Conservation (phyloP, 2,797 vertebrate genomes). For the Rhabdomys pumilio region DNA sequence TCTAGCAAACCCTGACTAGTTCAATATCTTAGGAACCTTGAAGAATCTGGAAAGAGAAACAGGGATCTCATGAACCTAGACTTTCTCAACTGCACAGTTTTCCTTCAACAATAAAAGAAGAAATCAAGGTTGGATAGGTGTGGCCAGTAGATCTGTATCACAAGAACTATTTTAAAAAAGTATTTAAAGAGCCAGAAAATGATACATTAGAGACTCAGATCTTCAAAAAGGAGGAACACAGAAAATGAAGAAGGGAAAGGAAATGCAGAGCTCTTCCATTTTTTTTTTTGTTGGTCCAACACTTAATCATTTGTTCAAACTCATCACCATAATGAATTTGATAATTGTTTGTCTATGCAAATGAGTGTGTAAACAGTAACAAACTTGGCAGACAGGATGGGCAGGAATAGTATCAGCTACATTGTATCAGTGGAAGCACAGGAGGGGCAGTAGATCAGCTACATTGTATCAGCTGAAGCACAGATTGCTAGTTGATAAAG, state of each 20-base stretch:
- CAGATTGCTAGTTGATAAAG: not conserved
- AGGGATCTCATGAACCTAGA: not conserved
- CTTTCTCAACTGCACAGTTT: not conserved
- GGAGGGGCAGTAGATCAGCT: too few species aligned
- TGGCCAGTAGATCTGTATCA: not conserved
- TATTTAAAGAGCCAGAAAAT: not conserved
- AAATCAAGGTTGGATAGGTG: not conserved
- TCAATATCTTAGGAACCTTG: not conserved
- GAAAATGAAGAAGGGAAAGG: not conserved
- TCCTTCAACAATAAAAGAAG: not conserved
- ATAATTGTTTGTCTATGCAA: too few species aligned
- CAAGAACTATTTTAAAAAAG: not conserved
- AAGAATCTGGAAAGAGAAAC: not conserved
- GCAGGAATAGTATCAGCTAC: too few species aligned
- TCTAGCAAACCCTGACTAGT: not conserved
- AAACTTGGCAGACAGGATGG: not conserved
- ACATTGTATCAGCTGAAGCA: not conserved
- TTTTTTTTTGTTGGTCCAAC: not conserved
- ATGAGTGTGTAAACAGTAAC: not conserved
- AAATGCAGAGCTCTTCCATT: not conserved
- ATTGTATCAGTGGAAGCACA: not conserved
- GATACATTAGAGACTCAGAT: not conserved
- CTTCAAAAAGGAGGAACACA: not conserved
- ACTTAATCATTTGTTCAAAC: not conserved
- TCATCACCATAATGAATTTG: not conserved